Conservation (phyloP, 2,797 vertebrate species). For the Buphagus erythrorhynchus region DNA sequence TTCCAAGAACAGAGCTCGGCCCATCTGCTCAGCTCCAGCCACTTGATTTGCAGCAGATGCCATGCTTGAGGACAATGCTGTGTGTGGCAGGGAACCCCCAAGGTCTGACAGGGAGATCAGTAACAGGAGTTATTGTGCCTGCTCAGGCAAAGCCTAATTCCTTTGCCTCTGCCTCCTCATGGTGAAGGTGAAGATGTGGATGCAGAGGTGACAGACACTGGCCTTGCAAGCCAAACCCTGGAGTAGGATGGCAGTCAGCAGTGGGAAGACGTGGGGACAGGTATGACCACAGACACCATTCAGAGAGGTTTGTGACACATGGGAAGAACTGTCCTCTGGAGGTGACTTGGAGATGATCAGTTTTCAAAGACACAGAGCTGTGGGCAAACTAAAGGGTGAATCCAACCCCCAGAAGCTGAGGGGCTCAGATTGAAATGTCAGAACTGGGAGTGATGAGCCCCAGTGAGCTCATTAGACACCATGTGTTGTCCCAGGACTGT, state of each 20-base stretch:
- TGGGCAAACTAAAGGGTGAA: not conserved
- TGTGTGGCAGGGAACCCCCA: not conserved
- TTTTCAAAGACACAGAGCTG: not conserved
- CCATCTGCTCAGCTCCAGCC: not conserved
- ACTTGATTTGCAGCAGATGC: not conserved
- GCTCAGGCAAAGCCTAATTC: not conserved
- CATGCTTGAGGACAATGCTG: not conserved
- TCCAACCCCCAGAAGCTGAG: not conserved
- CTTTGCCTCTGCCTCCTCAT: not conserved
- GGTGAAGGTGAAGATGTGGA: not conserved
- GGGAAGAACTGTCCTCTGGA: not conserved
- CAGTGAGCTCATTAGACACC: constrained; percentile 8
- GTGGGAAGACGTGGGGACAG: not conserved
- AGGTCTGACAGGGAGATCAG: not conserved
- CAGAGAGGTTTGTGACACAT: not conserved
- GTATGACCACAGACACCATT: not conserved
- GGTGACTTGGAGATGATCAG: not conserved
- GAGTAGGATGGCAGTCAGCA: not conserved
- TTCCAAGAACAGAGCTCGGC: not conserved
- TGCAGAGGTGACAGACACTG: not conserved
- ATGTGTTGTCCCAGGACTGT: not conserved
- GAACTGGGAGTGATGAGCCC: not conserved
- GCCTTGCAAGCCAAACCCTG: not conserved
- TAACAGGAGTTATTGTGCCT: not conserved
- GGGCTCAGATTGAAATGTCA: not conserved